phyloP scores from a whole-genome alignment of 2,888 invertebrate species.

The Xestia rhomboidea region DNA sequence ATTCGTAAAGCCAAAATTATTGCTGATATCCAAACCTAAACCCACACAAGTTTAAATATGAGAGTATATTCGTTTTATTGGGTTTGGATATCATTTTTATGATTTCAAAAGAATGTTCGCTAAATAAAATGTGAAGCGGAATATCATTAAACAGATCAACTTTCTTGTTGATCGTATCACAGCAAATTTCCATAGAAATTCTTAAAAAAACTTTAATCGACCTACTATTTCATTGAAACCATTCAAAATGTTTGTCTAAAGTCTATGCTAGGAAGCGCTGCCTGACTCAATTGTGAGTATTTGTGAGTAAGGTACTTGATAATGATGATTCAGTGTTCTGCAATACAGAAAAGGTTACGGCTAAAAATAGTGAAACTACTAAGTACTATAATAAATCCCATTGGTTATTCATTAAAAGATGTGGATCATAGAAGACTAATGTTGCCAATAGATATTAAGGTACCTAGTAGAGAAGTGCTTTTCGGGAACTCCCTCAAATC shows the following conservation, averaged over 20 bases:
- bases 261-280: constrained; percentile 7
- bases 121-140: constrained; percentile 16
- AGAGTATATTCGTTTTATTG: constrained; percentile 21
- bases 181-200: constrained; percentile 31
- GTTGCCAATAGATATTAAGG: not conserved
- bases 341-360: constrained; percentile 2
- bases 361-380: constrained; percentile 2
- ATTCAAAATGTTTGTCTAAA: constrained; percentile 30
- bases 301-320: constrained; percentile 32
- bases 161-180: constrained; percentile 11
- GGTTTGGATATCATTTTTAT: constrained; percentile 20
- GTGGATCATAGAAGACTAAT: not conserved
- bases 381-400: not conserved
- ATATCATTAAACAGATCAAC: constrained; percentile 7
- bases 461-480: not conserved
- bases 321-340: constrained; percentile 37
- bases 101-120: constrained; percentile 29
- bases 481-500: not conserved
- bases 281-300: constrained; percentile 42
- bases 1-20: constrained; percentile 12
- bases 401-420: constrained; percentile 6
- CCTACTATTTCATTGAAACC: constrained; percentile 13
- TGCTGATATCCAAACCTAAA: constrained; percentile 1
- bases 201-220: constrained; percentile 41
- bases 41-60: constrained; percentile 29